phyloP scores from a whole-genome alignment of 2,888 invertebrate species.

The Sphaerophoria taeniata region DNA sequence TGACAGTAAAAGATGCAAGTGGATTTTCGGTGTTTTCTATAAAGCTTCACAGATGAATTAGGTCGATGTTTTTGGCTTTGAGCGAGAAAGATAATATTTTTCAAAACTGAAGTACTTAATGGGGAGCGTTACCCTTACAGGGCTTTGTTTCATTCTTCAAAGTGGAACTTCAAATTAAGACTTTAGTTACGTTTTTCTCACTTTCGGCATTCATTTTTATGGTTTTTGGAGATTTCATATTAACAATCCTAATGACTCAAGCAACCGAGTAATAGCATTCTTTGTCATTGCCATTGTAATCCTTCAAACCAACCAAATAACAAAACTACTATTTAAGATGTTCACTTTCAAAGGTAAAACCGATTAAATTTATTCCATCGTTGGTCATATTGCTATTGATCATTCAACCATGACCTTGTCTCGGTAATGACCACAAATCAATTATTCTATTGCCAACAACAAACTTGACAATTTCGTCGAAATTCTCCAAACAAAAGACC shows the following conservation, averaged over 20 bases:
- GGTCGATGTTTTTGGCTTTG: conserved; percentile 6
- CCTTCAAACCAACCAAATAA: too few relatives aligned
- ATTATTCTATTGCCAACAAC: conserved; percentile 47
- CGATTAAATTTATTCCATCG: background rate
- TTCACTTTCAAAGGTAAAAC: background rate
- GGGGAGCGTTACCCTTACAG: too few relatives aligned
- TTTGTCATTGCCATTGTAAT: too few relatives aligned
- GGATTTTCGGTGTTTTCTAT: conserved; percentile 9
- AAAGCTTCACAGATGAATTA: conserved; percentile 6
- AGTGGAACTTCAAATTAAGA: too few relatives aligned
- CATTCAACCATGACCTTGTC: conserved; percentile 30
- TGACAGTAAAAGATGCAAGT: conserved; percentile 48
- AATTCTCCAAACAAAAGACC: conserved; percentile 51
- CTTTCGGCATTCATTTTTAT: too few relatives aligned
- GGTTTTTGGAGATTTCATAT: too few relatives aligned
- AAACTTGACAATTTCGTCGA: conserved; percentile 6
- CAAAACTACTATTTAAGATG: background rate
- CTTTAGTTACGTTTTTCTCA: too few relatives aligned
- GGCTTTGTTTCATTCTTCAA: too few relatives aligned
- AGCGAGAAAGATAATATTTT: background rate
- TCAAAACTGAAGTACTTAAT: too few relatives aligned
- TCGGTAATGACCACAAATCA: conserved; percentile 46
- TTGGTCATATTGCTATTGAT: background rate
- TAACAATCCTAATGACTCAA: too few relatives aligned
- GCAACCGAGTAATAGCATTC: too few relatives aligned